Percentiles rank a stretch among this genome's conserved stretches.
Conservation (phyloP, 2,888 invertebrate species). For the Rotaria socialis region DNA sequence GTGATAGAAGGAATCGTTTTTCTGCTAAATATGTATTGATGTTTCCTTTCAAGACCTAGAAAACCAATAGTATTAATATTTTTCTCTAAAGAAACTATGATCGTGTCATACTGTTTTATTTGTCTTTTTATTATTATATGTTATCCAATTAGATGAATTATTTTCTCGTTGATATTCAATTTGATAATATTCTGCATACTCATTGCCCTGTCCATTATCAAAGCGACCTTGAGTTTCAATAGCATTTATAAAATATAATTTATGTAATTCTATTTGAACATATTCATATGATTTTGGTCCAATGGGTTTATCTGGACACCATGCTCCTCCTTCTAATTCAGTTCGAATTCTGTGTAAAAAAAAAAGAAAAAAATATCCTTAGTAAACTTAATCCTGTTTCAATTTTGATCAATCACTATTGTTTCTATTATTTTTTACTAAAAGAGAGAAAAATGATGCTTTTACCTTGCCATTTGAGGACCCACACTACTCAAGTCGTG, state of each 20-base stretch:
- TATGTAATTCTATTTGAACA: slow-evolving; percentile 74
- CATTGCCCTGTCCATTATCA: slow-evolving; percentile 81
- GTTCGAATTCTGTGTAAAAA: slow-evolving; percentile 69
- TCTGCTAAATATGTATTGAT: slow-evolving; percentile 78
- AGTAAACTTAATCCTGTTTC: background rate
- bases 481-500: slow-evolving; percentile 79
- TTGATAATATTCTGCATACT: slow-evolving; percentile 78
- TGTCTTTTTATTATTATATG: background rate
- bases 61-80: slow-evolving; percentile 51
- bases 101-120: slow-evolving; percentile 38
- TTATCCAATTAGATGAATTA: background rate
- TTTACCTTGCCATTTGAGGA: slow-evolving; percentile 79
- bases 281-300: slow-evolving; percentile 69
- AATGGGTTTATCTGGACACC: slow-evolving; percentile 80
- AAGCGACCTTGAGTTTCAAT: slow-evolving; percentile 85
- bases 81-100: background rate
- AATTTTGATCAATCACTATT: background rate
- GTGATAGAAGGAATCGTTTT: slow-evolving; percentile 70
- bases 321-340: slow-evolving; percentile 80
- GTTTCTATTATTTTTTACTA: background rate
- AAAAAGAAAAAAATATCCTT: background rate
- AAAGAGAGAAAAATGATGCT: slow-evolving; percentile 33
- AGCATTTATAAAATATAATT: slow-evolving; percentile 75
- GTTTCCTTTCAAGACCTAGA: slow-evolving; percentile 76
- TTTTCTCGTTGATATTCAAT: slow-evolving; percentile 66